Conservation (phyloP, 2,797 vertebrate genomes). For the Phalanger gymnotis region DNA sequence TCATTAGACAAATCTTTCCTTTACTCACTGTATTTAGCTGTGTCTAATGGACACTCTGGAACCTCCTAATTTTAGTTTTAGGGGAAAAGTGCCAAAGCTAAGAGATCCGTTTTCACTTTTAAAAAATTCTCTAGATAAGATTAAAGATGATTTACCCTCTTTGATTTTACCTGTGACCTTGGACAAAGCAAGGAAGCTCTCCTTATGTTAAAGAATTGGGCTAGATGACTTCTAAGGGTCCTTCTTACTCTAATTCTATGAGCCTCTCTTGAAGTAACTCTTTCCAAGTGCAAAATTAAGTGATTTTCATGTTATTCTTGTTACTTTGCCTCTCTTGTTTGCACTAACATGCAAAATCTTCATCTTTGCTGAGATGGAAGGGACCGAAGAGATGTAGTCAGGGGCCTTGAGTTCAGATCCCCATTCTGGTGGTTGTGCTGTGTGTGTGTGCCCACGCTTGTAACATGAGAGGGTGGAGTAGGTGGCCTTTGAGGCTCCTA, state of each 20-base stretch:
- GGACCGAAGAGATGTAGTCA: background rate
- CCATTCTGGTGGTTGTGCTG: background rate
- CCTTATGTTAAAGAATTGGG: background rate
- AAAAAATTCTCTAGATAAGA: slow-evolving; percentile 35
- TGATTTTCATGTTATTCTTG: background rate
- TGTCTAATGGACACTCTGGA: background rate
- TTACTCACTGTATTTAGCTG: background rate
- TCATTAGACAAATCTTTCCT: background rate
- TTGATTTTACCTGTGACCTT: background rate
- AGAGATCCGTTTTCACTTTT: slow-evolving; percentile 59
- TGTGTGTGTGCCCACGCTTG: background rate
- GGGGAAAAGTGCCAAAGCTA: slow-evolving; percentile 49
- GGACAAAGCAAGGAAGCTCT: background rate
- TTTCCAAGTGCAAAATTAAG: slow-evolving; percentile 15
- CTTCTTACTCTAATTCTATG: background rate
- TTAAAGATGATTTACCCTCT: background rate
- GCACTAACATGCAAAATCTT: background rate
- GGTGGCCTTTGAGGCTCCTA: background rate
- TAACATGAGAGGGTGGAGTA: background rate
- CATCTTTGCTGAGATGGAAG: background rate
- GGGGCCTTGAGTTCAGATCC: background rate
- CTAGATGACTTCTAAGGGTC: background rate
- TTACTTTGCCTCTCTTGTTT: background rate
- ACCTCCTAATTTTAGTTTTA: slow-evolving; percentile 40
- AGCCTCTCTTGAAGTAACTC: background rate